A percentile compares a stretch with the other conserved stretches of the same genome.
Evolutionary conservation across 2,113 vertebrate genomes (phyloP).

Genomic region (Percopsis transmontana): DNA sequence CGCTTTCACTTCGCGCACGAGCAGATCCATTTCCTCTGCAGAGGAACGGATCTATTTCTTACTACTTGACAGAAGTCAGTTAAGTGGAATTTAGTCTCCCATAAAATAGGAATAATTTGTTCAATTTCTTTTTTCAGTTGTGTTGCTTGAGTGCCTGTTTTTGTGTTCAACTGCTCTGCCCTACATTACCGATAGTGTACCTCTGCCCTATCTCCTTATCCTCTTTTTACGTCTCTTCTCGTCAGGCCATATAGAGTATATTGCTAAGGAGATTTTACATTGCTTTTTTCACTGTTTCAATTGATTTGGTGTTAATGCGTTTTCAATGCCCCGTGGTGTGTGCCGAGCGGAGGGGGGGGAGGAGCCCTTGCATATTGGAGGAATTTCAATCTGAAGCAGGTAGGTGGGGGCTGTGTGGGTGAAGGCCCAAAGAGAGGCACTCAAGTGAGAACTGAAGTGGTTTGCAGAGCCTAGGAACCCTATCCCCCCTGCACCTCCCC

Average conservation of each 20-base stretch:
- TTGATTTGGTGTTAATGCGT: constrained; percentile 99
- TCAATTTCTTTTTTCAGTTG: constrained; percentile 98
- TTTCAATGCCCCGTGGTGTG: constrained; percentile 99
- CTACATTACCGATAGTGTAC: constrained; percentile 59
- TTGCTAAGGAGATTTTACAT: constrained; percentile 99
- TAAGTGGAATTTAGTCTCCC: constrained; percentile 89
- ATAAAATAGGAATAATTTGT: constrained; percentile 99
- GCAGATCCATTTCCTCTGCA: too few species aligned
- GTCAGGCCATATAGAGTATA: constrained; percentile 96
- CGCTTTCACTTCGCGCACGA: too few species aligned
- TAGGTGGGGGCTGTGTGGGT: constrained; percentile 84
- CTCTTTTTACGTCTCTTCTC: constrained; percentile 89
- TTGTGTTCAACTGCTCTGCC: constrained; percentile 87
- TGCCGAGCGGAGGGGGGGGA: constrained; percentile 60
- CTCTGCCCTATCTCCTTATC: constrained; percentile 79
- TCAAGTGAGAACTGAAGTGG: constrained; percentile 99
- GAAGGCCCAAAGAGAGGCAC: constrained; percentile 94
- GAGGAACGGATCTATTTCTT: too few species aligned
- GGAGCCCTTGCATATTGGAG: constrained; percentile 86
- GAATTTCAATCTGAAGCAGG: constrained; percentile 96
- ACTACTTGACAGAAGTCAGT: constrained; percentile 80
- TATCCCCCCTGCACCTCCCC: constrained; percentile 31
- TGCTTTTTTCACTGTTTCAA: constrained; percentile 93
- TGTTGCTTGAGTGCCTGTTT: constrained; percentile 88
- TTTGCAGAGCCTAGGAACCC: constrained; percentile 79